phyloP scores from a whole-genome alignment of 2,888 invertebrate species.

The Muscina levida region DNA sequence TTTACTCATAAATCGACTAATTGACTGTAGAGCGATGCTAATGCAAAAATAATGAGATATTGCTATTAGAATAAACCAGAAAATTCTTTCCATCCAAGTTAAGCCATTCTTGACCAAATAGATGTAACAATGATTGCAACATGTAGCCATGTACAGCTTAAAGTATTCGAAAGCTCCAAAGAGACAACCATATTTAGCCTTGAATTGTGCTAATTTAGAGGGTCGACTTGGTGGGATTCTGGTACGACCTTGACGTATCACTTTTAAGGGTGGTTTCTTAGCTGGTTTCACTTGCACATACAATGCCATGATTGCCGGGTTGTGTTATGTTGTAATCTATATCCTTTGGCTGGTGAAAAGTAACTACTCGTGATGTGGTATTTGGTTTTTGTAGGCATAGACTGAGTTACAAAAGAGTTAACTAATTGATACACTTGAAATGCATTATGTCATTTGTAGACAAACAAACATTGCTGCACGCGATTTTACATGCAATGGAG shows the following conservation, averaged over 20 bases:
- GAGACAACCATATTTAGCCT: slow-evolving; percentile 13
- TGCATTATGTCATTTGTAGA: slow-evolving; percentile 29
- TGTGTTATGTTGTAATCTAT: neutral
- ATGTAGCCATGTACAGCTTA: slow-evolving; percentile 72
- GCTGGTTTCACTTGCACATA: slow-evolving; percentile 28
- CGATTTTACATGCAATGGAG: slow-evolving; percentile 6
- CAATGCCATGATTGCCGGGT: slow-evolving; percentile 21
- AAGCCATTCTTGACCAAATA: slow-evolving; percentile 72
- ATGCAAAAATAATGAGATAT: slow-evolving; percentile 73
- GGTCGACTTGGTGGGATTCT: neutral
- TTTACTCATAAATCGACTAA: slow-evolving; percentile 75
- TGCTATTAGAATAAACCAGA: slow-evolving; percentile 75
- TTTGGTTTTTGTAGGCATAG: neutral
- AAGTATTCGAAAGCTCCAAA: slow-evolving; percentile 52
- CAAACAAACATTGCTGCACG: neutral
- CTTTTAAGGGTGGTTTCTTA: neutral
- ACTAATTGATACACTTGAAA: slow-evolving; percentile 50
- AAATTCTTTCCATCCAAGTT: slow-evolving; percentile 72
- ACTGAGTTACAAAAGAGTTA: slow-evolving; percentile 25
- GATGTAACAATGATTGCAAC: slow-evolving; percentile 76
- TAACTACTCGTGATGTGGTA: neutral
- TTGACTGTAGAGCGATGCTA: slow-evolving; percentile 74
- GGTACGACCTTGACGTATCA: neutral
- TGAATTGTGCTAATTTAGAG: slow-evolving; percentile 10
- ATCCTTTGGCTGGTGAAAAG: neutral